Evolutionary conservation across 2,888 invertebrate genomes (phyloP).

Genomic region (Protophormia terraenovae): DNA sequence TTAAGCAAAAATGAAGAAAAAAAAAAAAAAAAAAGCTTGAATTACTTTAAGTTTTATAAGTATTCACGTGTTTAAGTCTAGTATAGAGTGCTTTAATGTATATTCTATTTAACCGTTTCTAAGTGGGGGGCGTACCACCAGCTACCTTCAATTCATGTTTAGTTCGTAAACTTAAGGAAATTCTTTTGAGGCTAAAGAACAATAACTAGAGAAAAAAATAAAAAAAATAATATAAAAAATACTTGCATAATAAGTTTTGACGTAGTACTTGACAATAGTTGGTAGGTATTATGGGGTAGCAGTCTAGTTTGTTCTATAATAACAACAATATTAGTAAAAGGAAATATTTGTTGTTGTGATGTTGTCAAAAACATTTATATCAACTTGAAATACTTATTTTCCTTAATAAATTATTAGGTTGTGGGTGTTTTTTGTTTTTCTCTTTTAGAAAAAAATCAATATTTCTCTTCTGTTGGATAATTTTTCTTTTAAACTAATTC

Average conservation of each 20-base stretch:
- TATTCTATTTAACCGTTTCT: slow-evolving; percentile 33
- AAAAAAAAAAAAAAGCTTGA: slow-evolving; percentile 13
- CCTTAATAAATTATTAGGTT: not conserved
- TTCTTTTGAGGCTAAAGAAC: too few species aligned
- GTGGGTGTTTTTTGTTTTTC: slow-evolving; percentile 40
- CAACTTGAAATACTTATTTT: slow-evolving; percentile 10
- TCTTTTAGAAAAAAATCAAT: slow-evolving; percentile 42
- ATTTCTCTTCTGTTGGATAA: not conserved
- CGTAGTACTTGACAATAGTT: not conserved
- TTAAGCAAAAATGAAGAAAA: too few species aligned
- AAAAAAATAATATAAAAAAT: not conserved
- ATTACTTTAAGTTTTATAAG: slow-evolving; percentile 15
- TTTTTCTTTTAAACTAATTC: not conserved
- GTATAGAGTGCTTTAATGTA: not conserved
- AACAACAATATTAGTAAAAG: not conserved
- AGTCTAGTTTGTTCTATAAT: not conserved
- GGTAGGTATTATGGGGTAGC: not conserved
- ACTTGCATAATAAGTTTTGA: slow-evolving; percentile 46
- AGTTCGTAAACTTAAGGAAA: slow-evolving; percentile 34
- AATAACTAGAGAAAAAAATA: not conserved
- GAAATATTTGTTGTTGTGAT: slow-evolving; percentile 30
- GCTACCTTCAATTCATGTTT: slow-evolving; percentile 42
- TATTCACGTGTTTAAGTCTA: slow-evolving; percentile 56
- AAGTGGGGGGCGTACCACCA: slow-evolving; percentile 56
- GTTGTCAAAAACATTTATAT: slow-evolving; percentile 63